A percentile compares a stretch with the other conserved stretches of the same genome.
Evolutionary conservation across 2,888 invertebrate species (phyloP).

Genomic region (Dimorphilus gyrociliatus): DNA sequence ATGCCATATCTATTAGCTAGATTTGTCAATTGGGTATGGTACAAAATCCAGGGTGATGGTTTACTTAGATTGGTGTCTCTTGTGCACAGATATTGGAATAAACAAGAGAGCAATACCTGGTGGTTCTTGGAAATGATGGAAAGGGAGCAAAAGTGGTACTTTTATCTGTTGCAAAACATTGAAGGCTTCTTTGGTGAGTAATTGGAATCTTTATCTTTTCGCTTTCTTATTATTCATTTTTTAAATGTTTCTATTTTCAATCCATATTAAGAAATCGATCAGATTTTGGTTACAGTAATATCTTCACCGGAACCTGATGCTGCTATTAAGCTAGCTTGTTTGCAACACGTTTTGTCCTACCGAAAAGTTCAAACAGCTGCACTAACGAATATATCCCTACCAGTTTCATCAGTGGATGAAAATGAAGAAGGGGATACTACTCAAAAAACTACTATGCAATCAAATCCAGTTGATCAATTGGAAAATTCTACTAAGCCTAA

Average conservation of each 20-base stretch:
- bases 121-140: constrained; percentile 23
- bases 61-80: constrained; percentile 2
- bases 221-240: background rate
- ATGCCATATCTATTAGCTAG: no score
- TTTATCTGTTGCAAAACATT: constrained; percentile 25
- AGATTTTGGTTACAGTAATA: constrained; percentile 18
- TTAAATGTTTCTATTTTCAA: background rate
- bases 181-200: constrained; percentile 17
- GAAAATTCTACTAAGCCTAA: no score
- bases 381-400: constrained; percentile 9
- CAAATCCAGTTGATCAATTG: no score
- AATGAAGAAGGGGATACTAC: no score
- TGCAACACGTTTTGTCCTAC: constrained; percentile 17
- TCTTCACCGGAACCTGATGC: constrained; percentile 8
- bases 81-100: constrained; percentile 19
- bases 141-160: constrained; percentile 15
- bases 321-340: constrained; percentile 9
- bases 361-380: constrained; percentile 19
- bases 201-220: constrained; percentile 1
- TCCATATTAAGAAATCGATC: constrained; percentile 19
- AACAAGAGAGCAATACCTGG: constrained; percentile 28
- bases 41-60: no score
- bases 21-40: no score
- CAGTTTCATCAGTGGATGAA: constrained; percentile 4
- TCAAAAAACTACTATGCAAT: no score